Percentiles rank a stretch among this genome's conserved stretches.
Conservation (phyloP, 2,113 vertebrate genomes). For the Sciurus niger region DNA sequence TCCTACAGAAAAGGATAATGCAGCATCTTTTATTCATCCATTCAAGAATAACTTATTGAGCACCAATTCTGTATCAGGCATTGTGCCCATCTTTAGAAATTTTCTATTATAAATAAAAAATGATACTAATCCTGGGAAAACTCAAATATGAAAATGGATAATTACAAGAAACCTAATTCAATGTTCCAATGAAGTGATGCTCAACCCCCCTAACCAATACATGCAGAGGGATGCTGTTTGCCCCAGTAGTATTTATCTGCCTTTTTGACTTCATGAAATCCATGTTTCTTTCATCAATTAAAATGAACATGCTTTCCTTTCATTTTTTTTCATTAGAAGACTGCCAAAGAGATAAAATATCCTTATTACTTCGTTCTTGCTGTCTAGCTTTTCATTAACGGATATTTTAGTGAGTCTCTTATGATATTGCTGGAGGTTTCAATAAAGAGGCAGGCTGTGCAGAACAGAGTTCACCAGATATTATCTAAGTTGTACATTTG, state of each 20-base stretch:
- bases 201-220: constrained; percentile 34
- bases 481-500: constrained; percentile 69
- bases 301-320: constrained; percentile 66
- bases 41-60: constrained; percentile 59
- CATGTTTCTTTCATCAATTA: constrained; percentile 74
- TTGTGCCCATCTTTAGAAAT: constrained; percentile 3
- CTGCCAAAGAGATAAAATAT: constrained; percentile 77
- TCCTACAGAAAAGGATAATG: not conserved
- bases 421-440: constrained; percentile 71
- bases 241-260: constrained; percentile 54
- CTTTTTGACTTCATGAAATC: constrained; percentile 73
- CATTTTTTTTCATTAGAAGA: constrained; percentile 78
- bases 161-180: constrained; percentile 44
- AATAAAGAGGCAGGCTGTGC: constrained; percentile 74
- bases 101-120: constrained; percentile 61
- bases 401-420: constrained; percentile 69
- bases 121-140: constrained; percentile 28
- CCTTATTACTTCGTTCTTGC: constrained; percentile 76
- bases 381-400: constrained; percentile 77
- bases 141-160: not conserved
- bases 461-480: constrained; percentile 72
- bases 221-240: not conserved
- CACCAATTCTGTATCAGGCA: not conserved
- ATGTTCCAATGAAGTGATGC: not conserved
- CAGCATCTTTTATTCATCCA: constrained; percentile 49